Base-by-base conservation (phyloP, 2,888 invertebrate species). In the Trissolcus brochymenae region DNA sequence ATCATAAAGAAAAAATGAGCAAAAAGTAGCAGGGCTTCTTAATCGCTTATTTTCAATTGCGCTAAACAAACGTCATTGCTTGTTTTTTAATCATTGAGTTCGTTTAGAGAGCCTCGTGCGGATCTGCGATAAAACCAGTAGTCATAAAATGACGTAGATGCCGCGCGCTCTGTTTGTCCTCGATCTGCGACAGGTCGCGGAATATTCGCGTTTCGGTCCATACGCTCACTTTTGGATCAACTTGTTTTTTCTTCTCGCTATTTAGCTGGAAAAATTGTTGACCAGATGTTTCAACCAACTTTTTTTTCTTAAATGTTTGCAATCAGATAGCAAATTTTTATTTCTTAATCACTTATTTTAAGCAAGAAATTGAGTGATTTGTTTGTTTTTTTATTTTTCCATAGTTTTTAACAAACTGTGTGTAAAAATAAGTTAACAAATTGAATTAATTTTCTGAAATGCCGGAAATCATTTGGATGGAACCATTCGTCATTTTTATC, bases 91-190 rank as follows among this genome's bases (percentile, higher is more conserved):
- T 11, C n/a, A 16, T 41, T 14, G 41, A 16, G 53, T 67, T 59
- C 55, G 25, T 2, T 25, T 4, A 4, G 6, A 25, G 25, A 25
- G 25, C 60, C 60, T 29, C 68, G 53, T 41, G 41, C 51, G 35
- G 46, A 6, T 35, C 41, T 50, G 54, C 60, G 65, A 76, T 76
- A 76, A 76, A 76, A 76, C 60, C 76, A 76, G 76, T 65, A 65
- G 76, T 76, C 76, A 56, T 76, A 76, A 76, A 76, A 62, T 70
- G 76, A 76, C 70, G 76, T 64, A 60, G 55, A 57, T 59, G 59
- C 56, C 41, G 41, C 59, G 41, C 59, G 61, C 62, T 56, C 54
- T 68, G 65, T 70, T 51, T 70, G 70, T 76, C 65, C 70, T 70
- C 76, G 64, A 62, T 49, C 64, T 62, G 29, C 46, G 51, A 74